These are phyloP conservation scores for Drosophila subquinaria DNA, from an alignment of 2,888 invertebrate genomes.

Conservation along the genomic window DNA sequence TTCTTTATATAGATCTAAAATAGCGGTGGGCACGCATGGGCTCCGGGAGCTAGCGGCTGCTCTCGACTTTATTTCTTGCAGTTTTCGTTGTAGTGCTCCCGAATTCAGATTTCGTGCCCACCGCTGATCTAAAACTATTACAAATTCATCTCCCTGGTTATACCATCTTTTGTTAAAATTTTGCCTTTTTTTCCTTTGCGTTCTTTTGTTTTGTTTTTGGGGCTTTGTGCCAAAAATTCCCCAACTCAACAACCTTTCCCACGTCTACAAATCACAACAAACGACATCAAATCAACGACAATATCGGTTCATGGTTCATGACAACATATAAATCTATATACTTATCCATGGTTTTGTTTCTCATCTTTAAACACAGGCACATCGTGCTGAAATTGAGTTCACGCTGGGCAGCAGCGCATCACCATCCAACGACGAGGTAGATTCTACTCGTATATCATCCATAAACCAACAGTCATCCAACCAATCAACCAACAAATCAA, in stretches of 20 bases:
- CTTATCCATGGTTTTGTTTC: constrained; percentile 62
- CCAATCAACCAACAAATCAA: constrained; percentile 1
- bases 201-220: constrained; percentile 55
- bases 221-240: constrained; percentile 21
- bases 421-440: constrained; percentile 91
- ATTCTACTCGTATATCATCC: constrained; percentile 56
- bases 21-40: too few species aligned
- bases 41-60: too few species aligned
- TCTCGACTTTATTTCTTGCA: too few species aligned
- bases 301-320: constrained; percentile 70
- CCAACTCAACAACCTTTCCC: constrained; percentile 11
- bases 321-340: constrained; percentile 46
- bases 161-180: constrained; percentile 32
- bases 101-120: too few species aligned
- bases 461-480: neutral
- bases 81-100: too few species aligned
- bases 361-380: constrained; percentile 88
- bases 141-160: neutral
- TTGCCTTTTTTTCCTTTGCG: constrained; percentile 23
- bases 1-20: neutral
- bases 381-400: constrained; percentile 96
- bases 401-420: constrained; percentile 89
- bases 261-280: constrained; percentile 25
- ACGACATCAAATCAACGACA: constrained; percentile 46
- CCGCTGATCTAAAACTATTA: constrained; percentile 4